Base-by-base conservation (phyloP, 2,797 vertebrate genomes). In the Xenopus petersii region DNA sequence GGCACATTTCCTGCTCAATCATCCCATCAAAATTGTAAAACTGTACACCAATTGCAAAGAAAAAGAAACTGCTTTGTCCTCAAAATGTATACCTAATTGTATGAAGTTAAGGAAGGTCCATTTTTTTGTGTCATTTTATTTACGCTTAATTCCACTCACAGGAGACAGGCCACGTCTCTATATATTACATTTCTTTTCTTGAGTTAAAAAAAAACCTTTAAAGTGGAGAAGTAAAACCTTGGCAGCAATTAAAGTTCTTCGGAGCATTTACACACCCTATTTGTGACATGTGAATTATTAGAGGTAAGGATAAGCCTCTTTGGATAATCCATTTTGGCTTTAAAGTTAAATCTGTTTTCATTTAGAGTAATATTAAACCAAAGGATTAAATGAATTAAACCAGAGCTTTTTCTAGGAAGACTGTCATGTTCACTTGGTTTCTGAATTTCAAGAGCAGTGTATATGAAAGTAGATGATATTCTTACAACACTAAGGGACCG, bases 211-310 rank as follows among this genome's bases (percentile, higher is more conserved):
- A 21, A 21, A 21, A 21, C 21, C 1, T 1, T 1, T 1, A 1
- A 21, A 21, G 21, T 21, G 21, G 21, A 21, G 21, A 21, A 21
- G 21, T 21, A 60, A 51, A 51, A 76, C 21, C 46, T 69, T 77
- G 67, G 71, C 24, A 67, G 72, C 63, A 62, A 67, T 72, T 69
- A 77, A 48, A 62, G 60, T 68, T 77, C 75, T 72, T 1, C 12
- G 75, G 72, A 73, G 73, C 59, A 71, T 71, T 72, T 72, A 72
- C 59, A 67, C 47, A 72, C 36, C 42, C 49, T 21, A 10, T 62
- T 67, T 73, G n/a, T 72, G 59, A 68, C 48, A 30, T 72, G 49
- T 70, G 67, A 30, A 56, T 73, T 77, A 21, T 21, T 21, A 21
- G 21, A 21, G 68, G 15, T 67, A 67, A 54, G 48, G 67, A 64